phyloP scores from a whole-genome alignment of 2,797 vertebrate genomes.

The Astyanax mexicanus region DNA sequence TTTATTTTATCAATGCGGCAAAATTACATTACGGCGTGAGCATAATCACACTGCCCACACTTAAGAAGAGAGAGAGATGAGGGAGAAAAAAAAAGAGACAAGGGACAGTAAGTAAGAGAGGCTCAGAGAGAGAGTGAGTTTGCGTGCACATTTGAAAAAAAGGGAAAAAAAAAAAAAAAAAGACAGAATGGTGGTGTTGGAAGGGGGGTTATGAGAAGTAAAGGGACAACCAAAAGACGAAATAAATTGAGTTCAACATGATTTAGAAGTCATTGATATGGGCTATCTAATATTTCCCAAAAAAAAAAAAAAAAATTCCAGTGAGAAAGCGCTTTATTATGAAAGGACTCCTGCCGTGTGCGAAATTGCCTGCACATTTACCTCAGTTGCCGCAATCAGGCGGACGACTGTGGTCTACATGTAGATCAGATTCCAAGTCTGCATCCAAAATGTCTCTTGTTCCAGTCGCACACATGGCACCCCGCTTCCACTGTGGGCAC shows the following conservation, averaged over 20 bases:
- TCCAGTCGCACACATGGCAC: constrained; percentile 48
- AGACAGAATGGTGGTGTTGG: constrained; percentile 24
- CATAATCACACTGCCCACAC: constrained; percentile 99
- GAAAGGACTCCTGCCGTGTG: constrained; percentile 94
- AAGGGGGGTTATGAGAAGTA: neutral
- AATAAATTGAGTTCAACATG: constrained; percentile 92
- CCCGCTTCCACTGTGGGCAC: constrained; percentile 52
- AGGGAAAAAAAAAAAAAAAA: constrained; percentile 64
- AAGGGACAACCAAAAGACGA: constrained; percentile 74
- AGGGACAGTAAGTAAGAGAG: constrained; percentile 49
- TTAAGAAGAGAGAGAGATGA: constrained; percentile 76
- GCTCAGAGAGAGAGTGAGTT: constrained; percentile 40
- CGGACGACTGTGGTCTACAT: constrained; percentile 89
- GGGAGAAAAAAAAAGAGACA: constrained; percentile 72
- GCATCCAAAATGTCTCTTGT: constrained; percentile 82
- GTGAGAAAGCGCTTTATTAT: constrained; percentile 85
- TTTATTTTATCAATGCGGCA: constrained; percentile 99
- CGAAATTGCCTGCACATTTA: constrained; percentile 99
- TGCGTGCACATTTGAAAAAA: constrained; percentile 64
- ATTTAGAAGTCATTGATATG: constrained; percentile 97
- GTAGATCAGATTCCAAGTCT: constrained; percentile 85
- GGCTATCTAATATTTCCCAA: constrained; percentile 91
- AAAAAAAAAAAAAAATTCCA: constrained; percentile 44
- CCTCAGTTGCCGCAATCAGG: constrained; percentile 98
- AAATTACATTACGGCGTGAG: constrained; percentile 99